phyloP scores from a whole-genome alignment of 2,888 invertebrate species.

The Branchellion lobata region DNA sequence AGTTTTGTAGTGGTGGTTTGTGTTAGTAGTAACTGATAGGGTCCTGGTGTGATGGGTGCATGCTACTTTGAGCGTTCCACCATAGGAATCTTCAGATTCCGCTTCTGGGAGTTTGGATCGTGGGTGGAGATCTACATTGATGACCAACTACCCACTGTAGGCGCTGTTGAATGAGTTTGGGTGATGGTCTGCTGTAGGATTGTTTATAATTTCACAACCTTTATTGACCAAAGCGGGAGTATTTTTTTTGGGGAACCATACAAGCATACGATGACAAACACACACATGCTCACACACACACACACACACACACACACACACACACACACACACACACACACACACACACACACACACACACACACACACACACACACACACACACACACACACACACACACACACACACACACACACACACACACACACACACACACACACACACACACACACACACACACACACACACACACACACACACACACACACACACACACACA shows the following conservation, averaged over 20 bases:
- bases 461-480: no score
- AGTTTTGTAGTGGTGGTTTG: no score
- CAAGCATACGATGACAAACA: no score
- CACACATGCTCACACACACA: constrained; percentile 1
- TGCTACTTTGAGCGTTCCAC: no score
- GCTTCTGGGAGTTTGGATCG: constrained; percentile 68
- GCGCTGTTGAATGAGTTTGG: background rate
- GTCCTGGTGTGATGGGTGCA: no score
- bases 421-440: no score
- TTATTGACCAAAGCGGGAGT: background rate
- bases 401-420: no score
- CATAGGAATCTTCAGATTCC: constrained; percentile 8
- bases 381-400: constrained; percentile 10
- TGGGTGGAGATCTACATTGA: constrained; percentile 77
- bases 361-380: constrained; percentile 4
- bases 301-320: constrained; percentile 14
- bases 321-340: constrained; percentile 17
- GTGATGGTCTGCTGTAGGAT: no score
- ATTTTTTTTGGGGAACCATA: background rate
- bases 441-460: no score
- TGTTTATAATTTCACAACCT: background rate
- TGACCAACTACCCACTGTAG: constrained; percentile 73
- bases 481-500: no score
- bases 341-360: constrained; percentile 25
- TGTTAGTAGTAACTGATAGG: no score